Conservation (phyloP, 2,888 invertebrate genomes). For the Pachliopta kotzebuea region DNA sequence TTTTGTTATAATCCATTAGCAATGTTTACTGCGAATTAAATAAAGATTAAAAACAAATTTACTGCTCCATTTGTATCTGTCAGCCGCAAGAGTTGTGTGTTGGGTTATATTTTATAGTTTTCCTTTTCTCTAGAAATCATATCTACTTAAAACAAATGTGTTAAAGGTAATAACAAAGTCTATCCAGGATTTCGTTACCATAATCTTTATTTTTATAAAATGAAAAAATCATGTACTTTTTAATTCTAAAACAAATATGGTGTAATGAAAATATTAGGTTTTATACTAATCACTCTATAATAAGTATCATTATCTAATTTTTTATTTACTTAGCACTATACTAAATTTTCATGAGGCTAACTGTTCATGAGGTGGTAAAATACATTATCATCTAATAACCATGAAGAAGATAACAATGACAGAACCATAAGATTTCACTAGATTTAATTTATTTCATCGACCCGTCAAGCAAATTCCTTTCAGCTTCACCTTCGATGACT, state of each 20-base stretch:
- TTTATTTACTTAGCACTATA: too few relatives aligned
- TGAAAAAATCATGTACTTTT: too few relatives aligned
- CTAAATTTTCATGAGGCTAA: too few relatives aligned
- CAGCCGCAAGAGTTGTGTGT: not conserved
- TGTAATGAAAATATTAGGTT: too few relatives aligned
- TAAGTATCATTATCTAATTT: too few relatives aligned
- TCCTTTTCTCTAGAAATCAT: not conserved
- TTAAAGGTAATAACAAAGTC: not conserved
- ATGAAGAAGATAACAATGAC: too few relatives aligned
- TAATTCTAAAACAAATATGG: too few relatives aligned
- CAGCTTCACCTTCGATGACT: not conserved
- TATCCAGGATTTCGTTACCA: not conserved
- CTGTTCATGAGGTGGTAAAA: too few relatives aligned
- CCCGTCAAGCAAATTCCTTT: not conserved
- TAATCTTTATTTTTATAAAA: not conserved
- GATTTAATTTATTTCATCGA: too few relatives aligned
- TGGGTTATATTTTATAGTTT: not conserved
- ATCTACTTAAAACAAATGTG: not conserved
- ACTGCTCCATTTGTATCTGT: not conserved
- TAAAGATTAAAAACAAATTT: constrained; percentile 2
- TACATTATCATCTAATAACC: too few relatives aligned
- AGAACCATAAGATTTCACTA: too few relatives aligned
- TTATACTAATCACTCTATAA: too few relatives aligned
- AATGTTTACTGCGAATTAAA: not conserved
- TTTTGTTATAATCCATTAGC: not conserved